Evolutionary conservation across 2,113 vertebrate genomes (phyloP), one percentile per base, ranked within the genome.

Genomic region (Porphyrio hochstetteri): DNA sequence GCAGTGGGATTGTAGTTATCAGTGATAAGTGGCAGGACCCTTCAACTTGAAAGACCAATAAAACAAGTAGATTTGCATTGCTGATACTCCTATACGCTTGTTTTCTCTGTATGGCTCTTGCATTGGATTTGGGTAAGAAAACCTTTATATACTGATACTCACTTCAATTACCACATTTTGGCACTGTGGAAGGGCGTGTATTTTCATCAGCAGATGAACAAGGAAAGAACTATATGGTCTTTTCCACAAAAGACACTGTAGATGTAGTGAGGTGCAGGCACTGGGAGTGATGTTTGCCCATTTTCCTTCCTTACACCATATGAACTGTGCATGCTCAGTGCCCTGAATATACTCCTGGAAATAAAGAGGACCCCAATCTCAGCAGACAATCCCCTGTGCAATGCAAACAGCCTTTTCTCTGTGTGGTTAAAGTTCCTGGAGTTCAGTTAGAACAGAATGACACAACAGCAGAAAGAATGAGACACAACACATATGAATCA

Each of bases 401-500:
- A 5, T 31, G 13, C 38, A 68, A 69, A 8, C 25, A 71, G 13
- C 25, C 6, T 50, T 88, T 74, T 20, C 11, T 74, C 31, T 8
- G 0, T 74, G 9, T 3, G 13, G 2, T 24, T 70, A 14, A 50
- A 67, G 1, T 55, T 63, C 7, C 5, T 6, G 4, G n/a, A 59
- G 11, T 0, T 53, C 16, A 48, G 10, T 67, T 24, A 50, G 18
- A 65, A 38, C 5, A 80, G 38, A 72, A 40, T 67, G 55, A 48
- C 4, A 14, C 3, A 52, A 15, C 13, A 65, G 24, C 23, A 77
- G 40, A 25, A 70, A 10, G 13, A 83, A 61, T 40, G 14, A 46
- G 13, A 69, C 2, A 24, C 29, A 19, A 42, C 8, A 25, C 1
- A 1, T 7, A 36, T 1, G 2, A 76, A 48, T 23, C 1, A 6